Evolutionary conservation across 2,888 invertebrate genomes (phyloP).

Genomic region (Tachystola acroxantha): DNA sequence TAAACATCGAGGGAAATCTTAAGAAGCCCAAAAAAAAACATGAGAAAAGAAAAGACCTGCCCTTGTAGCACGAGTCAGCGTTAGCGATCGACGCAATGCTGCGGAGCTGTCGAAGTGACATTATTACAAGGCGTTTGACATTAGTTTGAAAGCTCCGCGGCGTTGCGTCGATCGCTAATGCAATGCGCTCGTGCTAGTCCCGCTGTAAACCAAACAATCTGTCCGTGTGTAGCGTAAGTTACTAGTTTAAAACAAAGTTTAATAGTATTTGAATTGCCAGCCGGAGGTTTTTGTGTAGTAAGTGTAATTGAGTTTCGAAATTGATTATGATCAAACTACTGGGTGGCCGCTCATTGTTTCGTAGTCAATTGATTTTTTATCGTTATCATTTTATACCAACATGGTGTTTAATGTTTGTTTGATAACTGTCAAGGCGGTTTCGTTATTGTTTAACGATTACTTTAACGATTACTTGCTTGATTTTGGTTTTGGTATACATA

Average conservation of each 20-base stretch:
- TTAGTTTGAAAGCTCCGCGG: too few relatives aligned
- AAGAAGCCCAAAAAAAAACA: too few relatives aligned
- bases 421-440: conserved; percentile 12
- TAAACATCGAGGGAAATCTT: too few relatives aligned
- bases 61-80: too few relatives aligned
- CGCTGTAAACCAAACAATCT: not conserved
- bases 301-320: conserved; percentile 23
- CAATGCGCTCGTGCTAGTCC: too few relatives aligned
- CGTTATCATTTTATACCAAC: not conserved
- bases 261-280: conserved; percentile 16
- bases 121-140: too few relatives aligned
- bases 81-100: too few relatives aligned
- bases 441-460: conserved; percentile 14
- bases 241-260: conserved; percentile 10
- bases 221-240: conserved; percentile 3
- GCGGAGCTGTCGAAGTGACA: too few relatives aligned
- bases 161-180: too few relatives aligned
- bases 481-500: too few relatives aligned
- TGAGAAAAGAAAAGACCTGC: too few relatives aligned
- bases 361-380: conserved; percentile 12
- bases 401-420: conserved; percentile 10
- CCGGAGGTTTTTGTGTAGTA: conserved; percentile 2
- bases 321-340: conserved; percentile 33
- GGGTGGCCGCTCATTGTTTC: conserved; percentile 18
- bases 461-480: too few relatives aligned